Evolutionary conservation across 2,888 invertebrate genomes (phyloP).

Genomic region (Pomacea canaliculata): DNA sequence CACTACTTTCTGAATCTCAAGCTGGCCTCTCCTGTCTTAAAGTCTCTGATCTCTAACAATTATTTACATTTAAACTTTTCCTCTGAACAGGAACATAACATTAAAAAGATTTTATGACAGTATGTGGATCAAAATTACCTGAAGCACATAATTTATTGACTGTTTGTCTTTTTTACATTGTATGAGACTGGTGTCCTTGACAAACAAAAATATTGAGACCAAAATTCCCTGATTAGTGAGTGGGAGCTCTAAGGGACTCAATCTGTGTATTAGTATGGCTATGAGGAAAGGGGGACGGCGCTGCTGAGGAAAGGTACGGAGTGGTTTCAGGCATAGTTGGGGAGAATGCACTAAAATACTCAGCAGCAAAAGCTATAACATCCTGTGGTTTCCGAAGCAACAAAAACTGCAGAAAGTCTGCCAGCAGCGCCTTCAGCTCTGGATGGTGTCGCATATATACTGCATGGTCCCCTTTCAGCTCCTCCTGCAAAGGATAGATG

Average conservation of each 20-base stretch:
- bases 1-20: too few relatives aligned
- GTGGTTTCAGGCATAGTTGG: conserved; percentile 54
- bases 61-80: too few relatives aligned
- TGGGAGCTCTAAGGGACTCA: conserved; percentile 52
- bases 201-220: too few relatives aligned
- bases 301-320: conserved; percentile 57
- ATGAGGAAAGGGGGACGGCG: conserved; percentile 59
- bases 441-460: conserved; percentile 68
- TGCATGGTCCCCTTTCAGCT: conserved; percentile 65
- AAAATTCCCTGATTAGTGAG: conserved; percentile 35
- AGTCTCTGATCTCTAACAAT: too few relatives aligned
- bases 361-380: conserved; percentile 66
- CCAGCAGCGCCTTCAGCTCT: conserved; percentile 66
- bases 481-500: conserved; percentile 53
- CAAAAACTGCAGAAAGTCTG: conserved; percentile 69
- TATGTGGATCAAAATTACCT: too few relatives aligned
- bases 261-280: conserved; percentile 57
- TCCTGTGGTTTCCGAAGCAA: conserved; percentile 69
- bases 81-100: too few relatives aligned
- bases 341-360: conserved; percentile 68
- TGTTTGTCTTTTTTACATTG: too few relatives aligned
- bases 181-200: too few relatives aligned
- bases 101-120: too few relatives aligned
- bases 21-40: too few relatives aligned
- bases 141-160: too few relatives aligned